Evolutionary conservation across 1,140 invertebrate genomes (phyloP).

Genomic region (Ruditapes philippinarum): DNA sequence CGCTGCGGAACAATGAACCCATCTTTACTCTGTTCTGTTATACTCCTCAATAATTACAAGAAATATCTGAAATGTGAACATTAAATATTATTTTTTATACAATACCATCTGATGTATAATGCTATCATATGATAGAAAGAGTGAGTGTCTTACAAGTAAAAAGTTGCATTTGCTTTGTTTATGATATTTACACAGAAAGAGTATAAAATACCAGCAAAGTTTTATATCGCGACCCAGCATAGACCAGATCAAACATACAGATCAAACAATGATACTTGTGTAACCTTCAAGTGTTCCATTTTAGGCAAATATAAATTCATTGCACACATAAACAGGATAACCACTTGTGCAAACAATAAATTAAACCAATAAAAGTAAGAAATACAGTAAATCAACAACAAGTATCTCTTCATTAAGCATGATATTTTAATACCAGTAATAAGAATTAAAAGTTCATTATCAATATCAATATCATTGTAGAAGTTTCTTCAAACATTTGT

Average conservation of each 20-base stretch:
- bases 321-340: not conserved
- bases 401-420: not conserved
- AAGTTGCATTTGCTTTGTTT: not conserved
- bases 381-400: not conserved
- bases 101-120: not conserved
- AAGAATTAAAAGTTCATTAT: too few species aligned
- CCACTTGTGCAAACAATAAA: not conserved
- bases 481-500: too few species aligned
- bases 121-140: not conserved
- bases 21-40: constrained; percentile 76
- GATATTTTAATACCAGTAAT: too few species aligned
- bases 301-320: not conserved
- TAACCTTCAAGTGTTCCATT: not conserved
- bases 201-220: not conserved
- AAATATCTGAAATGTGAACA: not conserved
- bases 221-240: not conserved
- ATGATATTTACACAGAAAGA: not conserved
- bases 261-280: not conserved
- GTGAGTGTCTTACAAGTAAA: too few species aligned
- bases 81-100: not conserved
- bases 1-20: constrained; percentile 87
- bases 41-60: not conserved
- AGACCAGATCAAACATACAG: not conserved
- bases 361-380: not conserved
- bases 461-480: too few species aligned